Percentiles rank a stretch among this genome's conserved stretches.
Evolutionary conservation across 2,113 vertebrate species (phyloP).

Genomic region (Toxotes jaculatrix): DNA sequence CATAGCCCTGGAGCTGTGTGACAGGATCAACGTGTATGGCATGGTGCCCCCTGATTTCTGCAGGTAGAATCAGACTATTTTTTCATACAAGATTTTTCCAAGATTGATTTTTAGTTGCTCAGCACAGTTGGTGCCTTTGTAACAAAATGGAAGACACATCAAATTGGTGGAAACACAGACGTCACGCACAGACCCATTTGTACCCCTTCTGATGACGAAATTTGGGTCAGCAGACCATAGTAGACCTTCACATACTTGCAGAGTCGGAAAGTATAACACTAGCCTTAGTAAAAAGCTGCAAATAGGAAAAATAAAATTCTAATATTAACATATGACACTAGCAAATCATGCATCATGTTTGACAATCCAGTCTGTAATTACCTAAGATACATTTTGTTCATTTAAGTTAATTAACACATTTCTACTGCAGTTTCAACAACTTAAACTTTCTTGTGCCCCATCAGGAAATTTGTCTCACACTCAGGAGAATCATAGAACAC

Average conservation of each 20-base stretch:
- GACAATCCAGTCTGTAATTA: not conserved
- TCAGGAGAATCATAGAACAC: not conserved
- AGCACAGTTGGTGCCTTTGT: not conserved
- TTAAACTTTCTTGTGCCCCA: not conserved
- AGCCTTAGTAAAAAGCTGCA: not conserved
- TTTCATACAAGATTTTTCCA: not conserved
- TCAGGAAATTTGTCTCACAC: not conserved
- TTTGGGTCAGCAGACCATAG: too few relatives aligned
- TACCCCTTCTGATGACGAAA: too few relatives aligned
- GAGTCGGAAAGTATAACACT: too few relatives aligned
- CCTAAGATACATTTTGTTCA: not conserved
- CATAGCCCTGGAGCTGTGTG: conserved; percentile 93
- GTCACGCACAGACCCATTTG: too few relatives aligned
- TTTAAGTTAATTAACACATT: not conserved
- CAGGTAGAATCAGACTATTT: conserved; percentile 82
- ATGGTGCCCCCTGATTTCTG: conserved; percentile 97
- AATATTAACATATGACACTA: not conserved
- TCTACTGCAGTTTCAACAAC: not conserved
- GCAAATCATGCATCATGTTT: not conserved
- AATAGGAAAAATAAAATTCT: not conserved
- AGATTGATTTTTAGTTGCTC: not conserved
- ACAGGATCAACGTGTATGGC: conserved; percentile 92
- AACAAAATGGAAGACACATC: too few relatives aligned
- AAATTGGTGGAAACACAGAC: too few relatives aligned
- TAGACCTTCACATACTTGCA: too few relatives aligned